phyloP scores from a whole-genome alignment of 2,113 vertebrate species.

The Danio rerio region DNA sequence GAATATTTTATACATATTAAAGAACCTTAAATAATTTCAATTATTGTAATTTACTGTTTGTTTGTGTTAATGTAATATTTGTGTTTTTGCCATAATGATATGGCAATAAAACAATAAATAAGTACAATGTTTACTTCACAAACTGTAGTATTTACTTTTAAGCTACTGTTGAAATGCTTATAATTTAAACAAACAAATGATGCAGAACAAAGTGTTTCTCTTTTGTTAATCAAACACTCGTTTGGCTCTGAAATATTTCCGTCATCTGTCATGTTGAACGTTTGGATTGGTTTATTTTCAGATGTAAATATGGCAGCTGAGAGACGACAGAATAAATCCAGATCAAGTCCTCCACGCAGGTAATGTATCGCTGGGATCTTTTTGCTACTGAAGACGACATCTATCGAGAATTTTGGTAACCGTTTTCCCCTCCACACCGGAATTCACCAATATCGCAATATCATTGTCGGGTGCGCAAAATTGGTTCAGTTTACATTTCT shows the following conservation, averaged over 20 bases:
- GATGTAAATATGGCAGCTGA: constrained; percentile 99
- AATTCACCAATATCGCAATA: background rate
- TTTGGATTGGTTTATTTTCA: constrained; percentile 99
- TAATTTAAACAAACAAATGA: background rate
- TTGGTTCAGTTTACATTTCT: background rate
- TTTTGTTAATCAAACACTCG: background rate
- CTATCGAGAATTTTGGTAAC: constrained; percentile 62
- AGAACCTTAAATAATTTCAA: no score
- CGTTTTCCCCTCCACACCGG: constrained; percentile 45
- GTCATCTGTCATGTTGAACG: constrained; percentile 87
- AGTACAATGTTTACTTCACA: background rate
- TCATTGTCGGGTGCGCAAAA: background rate
- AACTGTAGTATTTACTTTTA: background rate
- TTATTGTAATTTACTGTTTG: no score
- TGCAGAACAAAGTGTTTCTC: background rate
- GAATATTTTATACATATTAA: no score
- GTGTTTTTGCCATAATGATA: no score
- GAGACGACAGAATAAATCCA: constrained; percentile 95
- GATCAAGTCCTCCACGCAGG: constrained; percentile 98
- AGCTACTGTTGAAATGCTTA: background rate
- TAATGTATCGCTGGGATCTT: constrained; percentile 92
- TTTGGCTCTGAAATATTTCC: constrained; percentile 21
- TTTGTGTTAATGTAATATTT: no score
- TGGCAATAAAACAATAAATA: no score
- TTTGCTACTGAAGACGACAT: constrained; percentile 72